Percentiles rank a stretch among this genome's conserved stretches.
Evolutionary conservation across 2,797 vertebrate species (phyloP).

Genomic region (Aplochiton taeniatus): DNA sequence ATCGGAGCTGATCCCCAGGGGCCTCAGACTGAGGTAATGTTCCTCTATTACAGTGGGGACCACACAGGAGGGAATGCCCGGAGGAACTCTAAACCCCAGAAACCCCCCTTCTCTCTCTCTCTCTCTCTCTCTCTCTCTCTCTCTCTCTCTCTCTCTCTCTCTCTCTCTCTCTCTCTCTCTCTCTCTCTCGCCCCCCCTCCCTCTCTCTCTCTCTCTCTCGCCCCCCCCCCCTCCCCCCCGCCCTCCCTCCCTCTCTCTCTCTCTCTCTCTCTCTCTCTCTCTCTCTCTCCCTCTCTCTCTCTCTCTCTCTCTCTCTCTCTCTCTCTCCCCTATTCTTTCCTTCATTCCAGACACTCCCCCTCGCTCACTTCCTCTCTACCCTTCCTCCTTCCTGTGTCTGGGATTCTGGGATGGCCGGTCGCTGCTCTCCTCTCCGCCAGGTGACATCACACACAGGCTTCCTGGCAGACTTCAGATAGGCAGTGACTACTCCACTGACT

Average conservation of each 20-base stretch:
- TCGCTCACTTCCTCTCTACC: constrained; percentile 35
- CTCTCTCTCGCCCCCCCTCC: no score
- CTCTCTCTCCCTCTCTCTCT: not conserved
- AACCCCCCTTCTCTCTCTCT: no score
- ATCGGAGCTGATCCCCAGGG: no score
- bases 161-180: not conserved
- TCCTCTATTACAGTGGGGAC: no score
- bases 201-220: not conserved
- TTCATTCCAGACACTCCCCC: constrained; percentile 37
- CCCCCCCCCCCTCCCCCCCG: not conserved
- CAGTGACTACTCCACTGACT: not conserved
- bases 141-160: not conserved
- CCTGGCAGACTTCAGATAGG: constrained; percentile 10
- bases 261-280: not conserved
- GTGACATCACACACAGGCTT: constrained; percentile 47
- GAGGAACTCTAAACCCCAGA: no score
- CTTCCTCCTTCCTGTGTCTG: constrained; percentile 40
- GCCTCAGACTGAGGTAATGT: no score
- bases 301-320: not conserved
- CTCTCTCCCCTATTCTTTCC: not conserved
- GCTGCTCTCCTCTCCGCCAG: constrained; percentile 30
- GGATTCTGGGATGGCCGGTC: constrained; percentile 29
- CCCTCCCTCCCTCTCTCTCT: not conserved
- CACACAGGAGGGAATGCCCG: no score
- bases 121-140: no score